phyloP scores from a whole-genome alignment of 2,797 vertebrate species.

The Galagoides demidoff region DNA sequence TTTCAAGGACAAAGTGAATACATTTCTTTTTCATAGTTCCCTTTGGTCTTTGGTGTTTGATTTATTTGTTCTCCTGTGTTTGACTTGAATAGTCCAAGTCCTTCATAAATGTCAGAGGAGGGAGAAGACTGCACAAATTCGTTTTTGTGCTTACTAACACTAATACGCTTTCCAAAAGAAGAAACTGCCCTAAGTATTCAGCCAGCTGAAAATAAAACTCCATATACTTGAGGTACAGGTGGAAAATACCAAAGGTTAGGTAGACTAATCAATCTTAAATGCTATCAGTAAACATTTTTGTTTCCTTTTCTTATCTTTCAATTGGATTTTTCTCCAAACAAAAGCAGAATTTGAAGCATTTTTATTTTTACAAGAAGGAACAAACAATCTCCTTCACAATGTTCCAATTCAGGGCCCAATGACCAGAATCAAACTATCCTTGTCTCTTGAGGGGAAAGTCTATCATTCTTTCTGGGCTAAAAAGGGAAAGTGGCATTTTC shows the following conservation, averaged over 20 bases:
- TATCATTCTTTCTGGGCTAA: not conserved
- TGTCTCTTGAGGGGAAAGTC: not conserved
- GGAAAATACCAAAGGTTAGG: not conserved
- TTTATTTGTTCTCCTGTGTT: constrained; percentile 69
- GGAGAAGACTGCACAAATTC: not conserved
- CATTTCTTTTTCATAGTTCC: constrained; percentile 77
- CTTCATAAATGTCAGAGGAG: constrained; percentile 49
- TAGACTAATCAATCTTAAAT: constrained; percentile 42
- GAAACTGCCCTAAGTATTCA: constrained; percentile 37
- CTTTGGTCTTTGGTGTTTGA: constrained; percentile 76
- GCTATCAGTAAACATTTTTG: constrained; percentile 5
- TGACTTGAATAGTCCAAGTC: constrained; percentile 61
- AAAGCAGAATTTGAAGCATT: not conserved
- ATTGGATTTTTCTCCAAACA: not conserved
- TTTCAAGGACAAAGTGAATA: constrained; percentile 78
- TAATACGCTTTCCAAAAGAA: constrained; percentile 61
- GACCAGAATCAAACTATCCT: constrained; percentile 58
- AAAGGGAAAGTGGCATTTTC: not conserved
- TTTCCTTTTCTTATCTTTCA: constrained; percentile 44
- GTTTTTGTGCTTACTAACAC: constrained; percentile 60
- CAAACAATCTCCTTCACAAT: not conserved
- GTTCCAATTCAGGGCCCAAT: not conserved
- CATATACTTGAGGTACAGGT: not conserved
- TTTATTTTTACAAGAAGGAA: constrained; percentile 51
- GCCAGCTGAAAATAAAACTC: constrained; percentile 50